Evolutionary conservation across 2,113 vertebrate species (phyloP).

Genomic region (Rhineura floridana): DNA sequence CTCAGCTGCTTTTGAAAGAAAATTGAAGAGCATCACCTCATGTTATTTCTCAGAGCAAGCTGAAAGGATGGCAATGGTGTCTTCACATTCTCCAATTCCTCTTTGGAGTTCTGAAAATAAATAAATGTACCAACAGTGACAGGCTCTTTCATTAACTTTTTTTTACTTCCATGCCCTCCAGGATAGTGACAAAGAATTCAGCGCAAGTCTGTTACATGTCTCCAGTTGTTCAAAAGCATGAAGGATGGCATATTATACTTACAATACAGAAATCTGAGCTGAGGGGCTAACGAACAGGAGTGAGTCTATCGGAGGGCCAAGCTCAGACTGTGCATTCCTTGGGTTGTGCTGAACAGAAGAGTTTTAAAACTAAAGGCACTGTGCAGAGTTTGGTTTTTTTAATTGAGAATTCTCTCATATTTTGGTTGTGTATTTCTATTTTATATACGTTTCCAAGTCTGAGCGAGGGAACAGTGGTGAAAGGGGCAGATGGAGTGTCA

Average conservation of each 20-base stretch:
- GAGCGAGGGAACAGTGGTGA: not conserved
- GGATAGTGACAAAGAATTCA: not conserved
- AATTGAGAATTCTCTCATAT: not conserved
- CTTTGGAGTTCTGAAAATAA: slow-evolving; percentile 15
- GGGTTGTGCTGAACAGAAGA: not conserved
- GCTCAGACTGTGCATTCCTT: rapidly evolving
- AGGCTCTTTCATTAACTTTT: not conserved
- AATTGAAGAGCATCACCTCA: slow-evolving; percentile 55
- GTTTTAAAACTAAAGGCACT: not conserved
- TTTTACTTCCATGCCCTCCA: not conserved
- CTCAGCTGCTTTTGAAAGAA: slow-evolving; percentile 62
- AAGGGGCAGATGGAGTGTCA: not conserved
- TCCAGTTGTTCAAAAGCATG: rapidly evolving
- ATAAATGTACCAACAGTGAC: slow-evolving; percentile 24
- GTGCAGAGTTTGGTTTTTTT: not conserved
- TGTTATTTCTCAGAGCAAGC: slow-evolving; percentile 50
- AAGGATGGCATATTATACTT: not conserved
- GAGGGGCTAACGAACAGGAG: not conserved
- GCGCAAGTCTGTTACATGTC: not conserved
- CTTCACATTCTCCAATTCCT: slow-evolving; percentile 28
- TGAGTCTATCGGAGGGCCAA: not conserved
- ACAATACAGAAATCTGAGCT: rapidly evolving
- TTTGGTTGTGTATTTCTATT: not conserved
- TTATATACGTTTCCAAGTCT: not conserved
- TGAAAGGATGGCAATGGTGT: slow-evolving; percentile 8